phyloP scores from a whole-genome alignment of 2,113 vertebrate species.

The Uropsilus gracilis region DNA sequence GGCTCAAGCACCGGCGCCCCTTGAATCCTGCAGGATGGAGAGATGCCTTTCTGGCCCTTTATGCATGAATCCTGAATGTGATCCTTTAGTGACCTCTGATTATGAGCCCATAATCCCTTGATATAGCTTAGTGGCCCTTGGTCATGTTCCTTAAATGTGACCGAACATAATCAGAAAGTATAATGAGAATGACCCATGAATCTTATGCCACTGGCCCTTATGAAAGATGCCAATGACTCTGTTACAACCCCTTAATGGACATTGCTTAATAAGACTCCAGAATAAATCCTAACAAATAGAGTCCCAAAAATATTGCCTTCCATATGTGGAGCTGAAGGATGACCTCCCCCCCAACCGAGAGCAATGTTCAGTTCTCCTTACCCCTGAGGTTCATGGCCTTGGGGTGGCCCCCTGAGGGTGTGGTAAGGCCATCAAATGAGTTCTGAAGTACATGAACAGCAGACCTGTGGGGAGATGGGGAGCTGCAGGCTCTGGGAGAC shows the following conservation, averaged over 20 bases:
- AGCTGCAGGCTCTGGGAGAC: not conserved
- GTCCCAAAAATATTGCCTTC: not conserved
- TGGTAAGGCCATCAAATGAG: conserved; percentile 53
- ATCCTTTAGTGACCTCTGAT: not conserved
- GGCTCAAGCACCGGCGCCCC: conserved; percentile 44
- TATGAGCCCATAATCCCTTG: not conserved
- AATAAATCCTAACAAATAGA: not conserved
- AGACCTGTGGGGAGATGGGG: conserved; percentile 57
- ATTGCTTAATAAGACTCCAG: not conserved
- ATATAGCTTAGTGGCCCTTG: too few species aligned
- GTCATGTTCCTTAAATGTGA: not conserved
- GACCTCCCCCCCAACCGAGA: not conserved
- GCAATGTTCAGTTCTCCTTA: not conserved
- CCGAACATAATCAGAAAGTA: not conserved
- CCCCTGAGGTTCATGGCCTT: conserved; percentile 16
- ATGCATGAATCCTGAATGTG: not conserved
- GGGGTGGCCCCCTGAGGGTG: not conserved
- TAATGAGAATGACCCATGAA: not conserved
- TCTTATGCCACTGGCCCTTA: not conserved
- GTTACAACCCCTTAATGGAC: not conserved
- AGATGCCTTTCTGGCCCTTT: not conserved
- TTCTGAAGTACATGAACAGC: conserved; percentile 75
- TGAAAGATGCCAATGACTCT: not conserved
- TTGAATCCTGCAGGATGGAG: conserved; percentile 53
- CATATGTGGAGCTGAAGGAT: not conserved